Base-by-base conservation (phyloP, 2,113 vertebrate genomes). In the Triplophysa tibetana region DNA sequence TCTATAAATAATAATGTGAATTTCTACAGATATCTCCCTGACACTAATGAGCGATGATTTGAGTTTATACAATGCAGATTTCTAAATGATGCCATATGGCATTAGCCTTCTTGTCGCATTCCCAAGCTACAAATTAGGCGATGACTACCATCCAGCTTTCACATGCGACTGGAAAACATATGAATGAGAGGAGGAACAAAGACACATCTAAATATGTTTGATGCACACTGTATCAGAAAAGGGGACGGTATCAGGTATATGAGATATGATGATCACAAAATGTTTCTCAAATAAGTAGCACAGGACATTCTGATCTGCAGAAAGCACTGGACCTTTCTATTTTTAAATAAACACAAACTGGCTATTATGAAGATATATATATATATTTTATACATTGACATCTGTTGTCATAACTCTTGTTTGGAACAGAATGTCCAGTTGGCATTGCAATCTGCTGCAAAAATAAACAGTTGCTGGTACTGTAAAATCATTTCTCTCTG, bases 11-110 rank as follows among this genome's bases (percentile, higher is more conserved):
- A 58, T 43, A 41, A 50, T 62, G 16, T 65, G 24, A 58, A 67
- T 54, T 70, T 12, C 58, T 80, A 23, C 45, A 65, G 64, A 70
- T 58, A 19, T 14, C 21, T 17, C 13, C 13, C 21, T 58, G 50
- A 63, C 70, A 52, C 29, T 11, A 70, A 69, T 76, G 58, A 76
- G 60, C 66, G 14, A 41, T 43, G 50, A 72, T 80, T 74, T 74
- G 63, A 41, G 9, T 80, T 29, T 68, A 21, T 45, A 24, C 50
- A 60, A 48, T 63, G 43, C 54, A 70, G 61, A 77, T 24, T 68
- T 52, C 72, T 61, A 70, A 83, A 72, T 72, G 61, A 81, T 80
- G 70, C 74, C 68, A 78, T 84, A 67, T 81, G 82, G 63, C 63
- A 68, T 54, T 62, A 45, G 38, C 56, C 24, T 63, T 68, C 66